Evolutionary conservation across 1,140 invertebrate genomes (phyloP).

Genomic region (Argopecten irradians): DNA sequence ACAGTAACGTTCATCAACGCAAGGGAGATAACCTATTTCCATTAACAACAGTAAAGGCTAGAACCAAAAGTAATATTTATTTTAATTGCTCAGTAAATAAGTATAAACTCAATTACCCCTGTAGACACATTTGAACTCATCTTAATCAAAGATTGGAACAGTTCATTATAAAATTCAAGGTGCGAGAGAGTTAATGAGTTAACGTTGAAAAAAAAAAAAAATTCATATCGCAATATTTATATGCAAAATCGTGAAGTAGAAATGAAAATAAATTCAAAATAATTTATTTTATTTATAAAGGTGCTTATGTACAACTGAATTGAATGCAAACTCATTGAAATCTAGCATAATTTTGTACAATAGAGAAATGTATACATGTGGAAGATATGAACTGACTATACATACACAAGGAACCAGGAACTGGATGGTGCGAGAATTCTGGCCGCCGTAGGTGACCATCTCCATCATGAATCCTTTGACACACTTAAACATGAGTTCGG

Average conservation of each 20-base stretch:
- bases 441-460: slow-evolving; percentile 89
- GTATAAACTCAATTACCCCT: background rate
- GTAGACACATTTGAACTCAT: too few species aligned
- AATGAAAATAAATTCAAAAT: background rate
- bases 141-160: too few species aligned
- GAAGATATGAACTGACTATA: slow-evolving; percentile 24
- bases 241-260: background rate
- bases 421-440: slow-evolving; percentile 90
- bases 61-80: background rate
- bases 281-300: background rate
- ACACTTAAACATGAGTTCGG: slow-evolving; percentile 98
- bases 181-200: too few species aligned
- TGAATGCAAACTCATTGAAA: background rate
- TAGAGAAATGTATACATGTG: background rate
- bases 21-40: background rate
- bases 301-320: background rate
- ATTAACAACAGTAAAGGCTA: too few species aligned
- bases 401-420: slow-evolving; percentile 87
- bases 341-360: too few species aligned
- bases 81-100: background rate
- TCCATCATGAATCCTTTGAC: slow-evolving; percentile 99
- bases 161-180: background rate
- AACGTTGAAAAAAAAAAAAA: too few species aligned
- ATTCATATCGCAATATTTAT: too few species aligned
- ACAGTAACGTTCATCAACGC: background rate